Evolutionary conservation across 1,140 invertebrate genomes (phyloP).

Genomic region (Sipha flava): DNA sequence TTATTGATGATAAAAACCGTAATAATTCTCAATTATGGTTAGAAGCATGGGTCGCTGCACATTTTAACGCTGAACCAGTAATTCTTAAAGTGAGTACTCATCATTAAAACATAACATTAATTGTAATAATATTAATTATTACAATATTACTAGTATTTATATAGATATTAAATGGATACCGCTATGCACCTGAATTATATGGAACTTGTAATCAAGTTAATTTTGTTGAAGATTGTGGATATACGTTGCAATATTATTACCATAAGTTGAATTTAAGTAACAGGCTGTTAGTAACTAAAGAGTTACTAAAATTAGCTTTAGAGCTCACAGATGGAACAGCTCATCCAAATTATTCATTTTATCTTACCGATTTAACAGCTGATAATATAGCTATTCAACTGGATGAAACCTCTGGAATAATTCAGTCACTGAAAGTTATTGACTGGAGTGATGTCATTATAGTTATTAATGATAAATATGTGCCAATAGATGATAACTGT

Average conservation of each 20-base stretch:
- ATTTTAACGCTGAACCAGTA: not conserved
- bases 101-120: too few species aligned
- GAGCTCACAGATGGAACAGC: slow-evolving; percentile 8
- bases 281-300: not conserved
- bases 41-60: not conserved
- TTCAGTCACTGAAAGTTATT: not conserved
- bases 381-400: slow-evolving; percentile 13
- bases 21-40: not conserved
- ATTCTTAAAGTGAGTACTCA: not conserved
- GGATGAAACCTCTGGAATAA: not conserved
- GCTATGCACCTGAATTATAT: not conserved
- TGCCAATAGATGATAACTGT: not conserved
- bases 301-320: not conserved
- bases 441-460: slow-evolving; percentile 19
- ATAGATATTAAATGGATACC: not conserved
- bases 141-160: not conserved
- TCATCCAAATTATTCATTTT: slow-evolving; percentile 16
- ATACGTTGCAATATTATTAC: not conserved
- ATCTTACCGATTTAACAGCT: slow-evolving; percentile 11
- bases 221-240: slow-evolving; percentile 20
- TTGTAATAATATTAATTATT: not conserved
- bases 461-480: not conserved
- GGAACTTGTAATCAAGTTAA: not conserved
- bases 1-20: not conserved
- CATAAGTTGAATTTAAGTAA: not conserved